Conservation (phyloP, 2,113 vertebrate species). For the Opisthocomus hoazin region DNA sequence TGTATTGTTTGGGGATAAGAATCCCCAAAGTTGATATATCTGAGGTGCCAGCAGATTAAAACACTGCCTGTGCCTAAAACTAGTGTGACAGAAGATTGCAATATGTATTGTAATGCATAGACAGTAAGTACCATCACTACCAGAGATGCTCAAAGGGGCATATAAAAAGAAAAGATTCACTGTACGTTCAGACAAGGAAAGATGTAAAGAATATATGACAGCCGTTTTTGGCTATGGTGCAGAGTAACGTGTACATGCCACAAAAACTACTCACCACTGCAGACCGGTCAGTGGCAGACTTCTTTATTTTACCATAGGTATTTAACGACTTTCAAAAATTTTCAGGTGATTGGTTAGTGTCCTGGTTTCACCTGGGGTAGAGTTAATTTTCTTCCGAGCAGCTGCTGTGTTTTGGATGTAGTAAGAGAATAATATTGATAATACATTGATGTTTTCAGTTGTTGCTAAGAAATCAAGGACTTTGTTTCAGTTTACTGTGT, state of each 20-base stretch:
- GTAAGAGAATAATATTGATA: too few relatives aligned
- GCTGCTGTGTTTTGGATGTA: too few relatives aligned
- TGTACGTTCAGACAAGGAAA: background rate
- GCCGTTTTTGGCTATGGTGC: fast-evolving
- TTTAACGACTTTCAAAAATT: background rate
- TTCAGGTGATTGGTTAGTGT: background rate
- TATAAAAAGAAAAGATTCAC: background rate
- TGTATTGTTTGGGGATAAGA: background rate
- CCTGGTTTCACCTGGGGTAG: too few relatives aligned
- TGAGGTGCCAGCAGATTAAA: background rate
- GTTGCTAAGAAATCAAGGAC: too few relatives aligned
- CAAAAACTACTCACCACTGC: background rate
- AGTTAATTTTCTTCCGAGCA: too few relatives aligned
- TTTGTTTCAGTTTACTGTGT: too few relatives aligned
- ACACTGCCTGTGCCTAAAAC: background rate
- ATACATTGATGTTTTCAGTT: too few relatives aligned
- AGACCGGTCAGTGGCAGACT: background rate
- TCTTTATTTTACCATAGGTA: background rate
- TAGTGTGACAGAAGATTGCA: background rate
- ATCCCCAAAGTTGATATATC: background rate
- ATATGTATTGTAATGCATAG: background rate
- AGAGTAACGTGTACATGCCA: background rate
- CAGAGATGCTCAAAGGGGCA: background rate
- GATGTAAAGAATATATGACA: background rate
- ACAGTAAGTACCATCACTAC: background rate